A percentile compares a stretch with the other conserved stretches of the same genome.
Conservation (phyloP, 35 echinoderm and acorn worm genomes). For the Apostichopus californicus region DNA sequence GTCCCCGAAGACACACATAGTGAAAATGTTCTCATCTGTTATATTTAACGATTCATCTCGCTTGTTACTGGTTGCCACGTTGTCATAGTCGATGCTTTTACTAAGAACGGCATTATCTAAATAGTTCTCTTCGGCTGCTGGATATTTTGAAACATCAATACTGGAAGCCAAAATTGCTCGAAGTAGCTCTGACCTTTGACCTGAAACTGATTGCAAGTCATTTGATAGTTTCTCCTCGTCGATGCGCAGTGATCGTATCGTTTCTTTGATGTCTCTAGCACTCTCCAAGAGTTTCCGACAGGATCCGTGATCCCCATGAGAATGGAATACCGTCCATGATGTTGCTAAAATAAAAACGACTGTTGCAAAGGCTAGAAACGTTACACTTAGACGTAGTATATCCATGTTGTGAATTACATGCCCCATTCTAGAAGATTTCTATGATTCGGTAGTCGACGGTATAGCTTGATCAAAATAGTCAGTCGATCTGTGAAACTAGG, state of each 20-base stretch:
- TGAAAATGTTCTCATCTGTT: background rate
- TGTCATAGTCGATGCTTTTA: background rate
- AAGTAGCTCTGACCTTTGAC: conserved; percentile 24
- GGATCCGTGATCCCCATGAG: conserved; percentile 31
- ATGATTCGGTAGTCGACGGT: no score
- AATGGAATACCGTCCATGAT: conserved; percentile 21
- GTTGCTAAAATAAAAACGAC: conserved; percentile 39
- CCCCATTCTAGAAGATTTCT: background rate
- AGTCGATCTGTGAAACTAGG: no score
- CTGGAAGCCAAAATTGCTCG: conserved; percentile 30
- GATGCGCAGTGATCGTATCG: background rate
- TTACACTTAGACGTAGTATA: conserved; percentile 25
- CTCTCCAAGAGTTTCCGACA: conserved; percentile 34
- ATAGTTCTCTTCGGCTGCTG: background rate
- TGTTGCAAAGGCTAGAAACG: conserved; percentile 42
- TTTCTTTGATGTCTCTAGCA: conserved; percentile 18
- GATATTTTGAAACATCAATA: background rate
- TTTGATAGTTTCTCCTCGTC: background rate
- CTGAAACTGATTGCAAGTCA: background rate
- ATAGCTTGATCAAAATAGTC: no score
- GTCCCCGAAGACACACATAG: conserved; percentile 33
- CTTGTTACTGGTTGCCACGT: background rate
- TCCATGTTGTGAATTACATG: conserved; percentile 9
- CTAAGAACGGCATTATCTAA: background rate
- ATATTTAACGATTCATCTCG: background rate